Conservation (phyloP, 2,797 vertebrate species). For the Gastrophryne carolinensis region DNA sequence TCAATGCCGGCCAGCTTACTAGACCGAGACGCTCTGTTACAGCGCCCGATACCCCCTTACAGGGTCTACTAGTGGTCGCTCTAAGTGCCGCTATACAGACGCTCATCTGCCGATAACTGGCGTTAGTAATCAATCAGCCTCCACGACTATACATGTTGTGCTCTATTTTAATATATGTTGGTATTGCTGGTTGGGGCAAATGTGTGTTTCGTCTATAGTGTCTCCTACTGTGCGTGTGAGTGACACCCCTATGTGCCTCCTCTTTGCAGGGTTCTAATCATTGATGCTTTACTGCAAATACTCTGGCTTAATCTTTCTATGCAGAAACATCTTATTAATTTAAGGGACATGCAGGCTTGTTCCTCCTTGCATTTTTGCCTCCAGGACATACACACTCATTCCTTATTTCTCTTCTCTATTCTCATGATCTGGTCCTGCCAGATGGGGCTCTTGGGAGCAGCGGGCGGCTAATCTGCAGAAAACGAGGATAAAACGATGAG, state of each 20-base stretch:
- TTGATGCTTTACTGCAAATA: neutral
- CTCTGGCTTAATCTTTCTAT: neutral
- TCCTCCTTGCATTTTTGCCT: constrained; percentile 35
- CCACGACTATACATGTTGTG: too few species aligned
- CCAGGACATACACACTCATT: constrained; percentile 3
- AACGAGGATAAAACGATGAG: constrained; percentile 50
- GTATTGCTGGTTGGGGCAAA: too few species aligned
- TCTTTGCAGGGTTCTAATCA: neutral
- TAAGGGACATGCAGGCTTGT: neutral
- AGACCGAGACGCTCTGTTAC: too few species aligned
- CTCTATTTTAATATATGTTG: too few species aligned
- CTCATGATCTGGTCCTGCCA: constrained; percentile 44
- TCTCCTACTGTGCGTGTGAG: neutral
- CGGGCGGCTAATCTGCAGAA: constrained; percentile 46
- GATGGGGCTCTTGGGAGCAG: constrained; percentile 46
- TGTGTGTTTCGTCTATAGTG: too few species aligned
- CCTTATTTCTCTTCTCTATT: neutral
- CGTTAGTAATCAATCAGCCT: too few species aligned
- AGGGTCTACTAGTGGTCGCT: too few species aligned
- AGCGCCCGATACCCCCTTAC: too few species aligned
- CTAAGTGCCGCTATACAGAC: too few species aligned
- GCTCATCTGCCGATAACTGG: too few species aligned
- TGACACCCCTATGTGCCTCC: neutral
- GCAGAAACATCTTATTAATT: constrained; percentile 17
- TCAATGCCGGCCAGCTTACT: too few species aligned